Evolutionary conservation across 2,888 invertebrate species (phyloP).

Genomic region (Ophion obscuratus): DNA sequence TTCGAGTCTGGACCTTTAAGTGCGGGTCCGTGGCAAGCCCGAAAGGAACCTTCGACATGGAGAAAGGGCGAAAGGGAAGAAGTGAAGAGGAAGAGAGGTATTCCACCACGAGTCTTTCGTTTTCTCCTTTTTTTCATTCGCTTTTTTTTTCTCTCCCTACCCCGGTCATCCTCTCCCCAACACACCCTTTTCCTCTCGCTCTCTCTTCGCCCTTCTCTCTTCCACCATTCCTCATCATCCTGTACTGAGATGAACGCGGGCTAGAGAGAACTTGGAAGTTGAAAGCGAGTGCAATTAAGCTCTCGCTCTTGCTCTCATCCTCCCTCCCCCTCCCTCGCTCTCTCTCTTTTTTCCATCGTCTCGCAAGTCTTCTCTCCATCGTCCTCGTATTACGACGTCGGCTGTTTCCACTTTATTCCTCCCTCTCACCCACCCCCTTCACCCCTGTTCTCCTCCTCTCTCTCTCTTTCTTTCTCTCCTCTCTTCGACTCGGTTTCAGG

Average conservation of each 20-base stretch:
- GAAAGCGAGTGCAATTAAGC: conserved; percentile 81
- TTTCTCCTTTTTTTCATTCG: conserved; percentile 42
- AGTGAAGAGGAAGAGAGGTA: conserved; percentile 2
- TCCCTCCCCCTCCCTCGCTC: neutral
- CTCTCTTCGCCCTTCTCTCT: neutral
- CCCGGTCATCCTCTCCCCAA: neutral
- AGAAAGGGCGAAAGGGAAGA: neutral
- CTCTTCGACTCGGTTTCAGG: conserved; percentile 66
- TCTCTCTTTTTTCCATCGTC: conserved; percentile 46
- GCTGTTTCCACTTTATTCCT: conserved; percentile 32
- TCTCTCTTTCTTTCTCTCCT: conserved; percentile 11
- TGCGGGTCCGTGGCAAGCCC: conserved; percentile 66
- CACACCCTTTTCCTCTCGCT: neutral
- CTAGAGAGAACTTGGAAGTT: conserved; percentile 76
- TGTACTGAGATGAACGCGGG: conserved; percentile 57
- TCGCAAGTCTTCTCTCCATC: conserved; percentile 47
- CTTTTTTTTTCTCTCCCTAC: conserved; percentile 1
- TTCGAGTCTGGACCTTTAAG: conserved; percentile 77
- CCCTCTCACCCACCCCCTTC: conserved; percentile 6
- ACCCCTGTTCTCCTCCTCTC: neutral
- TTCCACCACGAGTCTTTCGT: conserved; percentile 53
- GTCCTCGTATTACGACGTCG: conserved; percentile 53
- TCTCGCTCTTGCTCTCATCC: conserved; percentile 67
- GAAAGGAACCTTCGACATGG: conserved; percentile 12
- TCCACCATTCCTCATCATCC: conserved; percentile 54